phyloP scores from a whole-genome alignment of 2,797 vertebrate genomes.

The Pipistrellus nathusii region DNA sequence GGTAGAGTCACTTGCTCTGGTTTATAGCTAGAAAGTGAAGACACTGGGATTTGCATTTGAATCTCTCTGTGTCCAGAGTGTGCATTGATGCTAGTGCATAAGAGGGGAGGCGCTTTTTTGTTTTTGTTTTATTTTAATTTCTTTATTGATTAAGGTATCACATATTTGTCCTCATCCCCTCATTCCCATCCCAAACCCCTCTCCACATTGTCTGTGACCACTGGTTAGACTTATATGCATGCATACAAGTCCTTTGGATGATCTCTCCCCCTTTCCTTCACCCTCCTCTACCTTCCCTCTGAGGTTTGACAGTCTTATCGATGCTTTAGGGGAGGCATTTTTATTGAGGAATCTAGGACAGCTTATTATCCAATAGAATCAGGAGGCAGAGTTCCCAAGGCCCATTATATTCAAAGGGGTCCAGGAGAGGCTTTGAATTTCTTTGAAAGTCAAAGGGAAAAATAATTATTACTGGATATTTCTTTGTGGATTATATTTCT shows the following conservation, averaged over 20 bases:
- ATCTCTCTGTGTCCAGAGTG: background rate
- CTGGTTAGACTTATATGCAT: too few relatives aligned
- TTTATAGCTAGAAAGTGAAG: constrained; percentile 24
- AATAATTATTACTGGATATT: background rate
- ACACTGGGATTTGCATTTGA: background rate
- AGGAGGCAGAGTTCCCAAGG: background rate
- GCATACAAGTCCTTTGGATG: too few relatives aligned
- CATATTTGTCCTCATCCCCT: too few relatives aligned
- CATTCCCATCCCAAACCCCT: too few relatives aligned
- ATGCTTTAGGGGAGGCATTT: background rate
- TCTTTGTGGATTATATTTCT: background rate
- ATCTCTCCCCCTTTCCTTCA: too few relatives aligned
- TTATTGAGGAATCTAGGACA: accelerated
- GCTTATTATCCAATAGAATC: background rate
- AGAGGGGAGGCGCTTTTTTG: background rate
- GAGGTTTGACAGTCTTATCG: too few relatives aligned
- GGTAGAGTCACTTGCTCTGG: background rate
- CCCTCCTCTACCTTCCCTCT: too few relatives aligned
- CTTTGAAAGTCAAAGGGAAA: background rate
- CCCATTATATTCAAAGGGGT: background rate
- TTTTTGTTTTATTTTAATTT: too few relatives aligned
- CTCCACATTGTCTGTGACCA: too few relatives aligned
- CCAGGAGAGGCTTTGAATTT: background rate
- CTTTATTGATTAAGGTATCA: too few relatives aligned
- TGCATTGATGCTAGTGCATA: background rate